Evolutionary conservation across 2,797 vertebrate species (phyloP), one percentile per base, ranked within the genome.

Genomic region (Borostomias antarcticus): DNA sequence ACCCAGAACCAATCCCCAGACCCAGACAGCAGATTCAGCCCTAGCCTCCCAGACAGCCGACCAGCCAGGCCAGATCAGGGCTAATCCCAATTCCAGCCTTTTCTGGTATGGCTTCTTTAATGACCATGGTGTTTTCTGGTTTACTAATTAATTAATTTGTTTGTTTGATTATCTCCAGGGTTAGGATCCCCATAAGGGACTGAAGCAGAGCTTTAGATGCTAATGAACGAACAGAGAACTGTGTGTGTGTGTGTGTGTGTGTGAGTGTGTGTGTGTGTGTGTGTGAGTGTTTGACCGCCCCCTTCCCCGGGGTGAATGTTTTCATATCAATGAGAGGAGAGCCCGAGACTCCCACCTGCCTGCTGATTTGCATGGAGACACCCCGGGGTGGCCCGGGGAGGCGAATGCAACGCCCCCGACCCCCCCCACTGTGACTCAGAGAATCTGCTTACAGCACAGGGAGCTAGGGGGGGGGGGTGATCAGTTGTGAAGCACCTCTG

Each of bases 361-460:
- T 32, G 5, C 73, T 72, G 74, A 82, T 88, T 88, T 83, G 76
- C 81, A 86, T 82, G 77, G 78, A 78, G 79, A 67, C 67, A 76
- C 74, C 71, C 63, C 7, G 6, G 64, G 70, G 64, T 70, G 79
- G 58, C 35, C 57, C 57, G 23, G 2, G 40, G 23, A 40, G 40
- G 21, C 57, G 25, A 37, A 58, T 37, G 33, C 21, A 40, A 37
- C 35, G 56, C 69, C 50, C 47, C 1, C 58, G 56, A 64, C 73
- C 66, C 69, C 68, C 68, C 56, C 57, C 33, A 4, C 57, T 58
- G 57, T 25, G 33, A 9, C 23, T 37, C 33, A 58, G 57, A 37
- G 15, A 15, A 11, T 5, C 19, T 15, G 33, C 10, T 13, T 21
- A 23, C 15, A 37, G 6, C 26, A n/a, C 33, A 37, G 2, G 3